Evolutionary conservation across 2,113 vertebrate genomes (phyloP), one percentile per base, ranked within the genome.

Genomic region (Phaetusa simplex): DNA sequence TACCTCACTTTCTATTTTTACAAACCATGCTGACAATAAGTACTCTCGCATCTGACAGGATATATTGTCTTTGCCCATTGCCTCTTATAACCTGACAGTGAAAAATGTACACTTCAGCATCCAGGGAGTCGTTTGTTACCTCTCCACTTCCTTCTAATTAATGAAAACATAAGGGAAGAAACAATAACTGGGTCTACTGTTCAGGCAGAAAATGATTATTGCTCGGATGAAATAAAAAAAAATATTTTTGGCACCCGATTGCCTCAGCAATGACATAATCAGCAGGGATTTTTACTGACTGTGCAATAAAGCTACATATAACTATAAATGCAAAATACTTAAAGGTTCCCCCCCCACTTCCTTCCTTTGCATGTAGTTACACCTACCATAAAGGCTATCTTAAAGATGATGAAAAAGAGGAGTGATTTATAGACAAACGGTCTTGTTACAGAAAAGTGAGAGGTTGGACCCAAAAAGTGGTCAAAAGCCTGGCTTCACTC

Each of bases 201-300:
- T 95, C 89, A 90, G 95, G 95, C 66, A 79, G 90, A 96, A 91
- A 97, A 96, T 89, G 92, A 97, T 95, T 95, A 95, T 93, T 69
- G 59, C 93, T 71, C 11, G 47, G 90, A 73, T 70, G 93, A 93
- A 97, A 96, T 90, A 90, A 90, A 95, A 88, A 91, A 74, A 66
- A 62, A 87, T 43, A 16, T 82, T 93, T 91, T 91, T 98, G 98
- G 97, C 97, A 96, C 62, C 84, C 49, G 78, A 59, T 97, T 85
- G 82, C 88, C 91, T 98, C 95, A 95, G 97, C 97, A 98, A 89
- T 98, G 98, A 97, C 98, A 95, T 90, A 92, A 97, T 96, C 96
- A 90, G 77, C 77, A 50, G 94, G 95, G 96, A 84, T 93, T 98
- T 97, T 96, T 95, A 94, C 97, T 98, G 97, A 97, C 96, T 93